phyloP scores from a whole-genome alignment of 2,888 invertebrate genomes.

The Andrena chrysosceles region DNA sequence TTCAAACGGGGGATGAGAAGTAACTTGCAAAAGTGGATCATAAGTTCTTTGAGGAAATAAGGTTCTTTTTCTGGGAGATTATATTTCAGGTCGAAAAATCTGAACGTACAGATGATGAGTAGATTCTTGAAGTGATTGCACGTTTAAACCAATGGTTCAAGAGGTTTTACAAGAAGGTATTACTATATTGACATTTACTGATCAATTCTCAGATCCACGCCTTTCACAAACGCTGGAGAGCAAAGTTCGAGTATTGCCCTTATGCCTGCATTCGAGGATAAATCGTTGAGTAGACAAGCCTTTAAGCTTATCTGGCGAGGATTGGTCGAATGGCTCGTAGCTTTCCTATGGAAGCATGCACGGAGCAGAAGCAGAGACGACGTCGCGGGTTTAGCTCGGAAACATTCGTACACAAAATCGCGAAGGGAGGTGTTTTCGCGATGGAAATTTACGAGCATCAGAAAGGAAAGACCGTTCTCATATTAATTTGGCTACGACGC shows the following conservation, averaged over 20 bases:
- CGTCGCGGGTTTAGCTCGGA: not conserved
- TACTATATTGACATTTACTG: too few relatives aligned
- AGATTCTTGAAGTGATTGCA: too few relatives aligned
- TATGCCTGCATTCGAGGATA: not conserved
- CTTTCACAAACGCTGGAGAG: not conserved
- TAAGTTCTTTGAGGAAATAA: too few relatives aligned
- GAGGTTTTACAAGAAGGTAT: too few relatives aligned
- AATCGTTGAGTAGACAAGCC: constrained; percentile 28
- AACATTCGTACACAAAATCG: constrained; percentile 16
- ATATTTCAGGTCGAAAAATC: too few relatives aligned
- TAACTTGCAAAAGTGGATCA: not conserved
- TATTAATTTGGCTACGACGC: constrained; percentile 10
- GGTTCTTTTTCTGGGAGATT: too few relatives aligned
- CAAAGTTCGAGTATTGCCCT: not conserved
- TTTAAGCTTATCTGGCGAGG: constrained; percentile 25
- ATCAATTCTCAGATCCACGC: too few relatives aligned
- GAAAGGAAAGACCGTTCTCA: constrained; percentile 13
- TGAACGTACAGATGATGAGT: too few relatives aligned
- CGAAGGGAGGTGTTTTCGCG: constrained; percentile 2
- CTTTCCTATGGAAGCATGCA: not conserved
- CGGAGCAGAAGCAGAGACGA: not conserved
- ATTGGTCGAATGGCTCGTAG: constrained; percentile 22
- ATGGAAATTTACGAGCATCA: constrained; percentile 35
- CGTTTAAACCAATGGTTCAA: too few relatives aligned
- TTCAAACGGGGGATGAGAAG: not conserved